These are phyloP conservation scores for Solenopsis invicta DNA, from an alignment of 1,140 invertebrate genomes.

Conservation along the genomic window DNA sequence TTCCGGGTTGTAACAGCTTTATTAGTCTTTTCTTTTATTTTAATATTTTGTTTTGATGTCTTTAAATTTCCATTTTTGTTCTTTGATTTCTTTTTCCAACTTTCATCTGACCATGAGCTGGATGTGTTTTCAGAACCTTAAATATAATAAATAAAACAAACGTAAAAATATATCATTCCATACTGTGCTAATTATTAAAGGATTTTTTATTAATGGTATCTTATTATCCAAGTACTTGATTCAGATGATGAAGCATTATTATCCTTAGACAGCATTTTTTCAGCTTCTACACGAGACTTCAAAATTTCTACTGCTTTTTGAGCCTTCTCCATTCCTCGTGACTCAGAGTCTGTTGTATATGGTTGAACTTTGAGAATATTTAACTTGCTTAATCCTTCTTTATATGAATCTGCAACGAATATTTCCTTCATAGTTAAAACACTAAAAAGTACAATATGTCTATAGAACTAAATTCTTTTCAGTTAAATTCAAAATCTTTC, in stretches of 20 bases:
- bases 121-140: not conserved
- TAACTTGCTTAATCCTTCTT: not conserved
- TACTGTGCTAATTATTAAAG: not conserved
- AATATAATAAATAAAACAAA: conserved; percentile 17
- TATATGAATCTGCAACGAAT: not conserved
- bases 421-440: not conserved
- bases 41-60: not conserved
- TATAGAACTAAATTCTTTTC: not conserved
- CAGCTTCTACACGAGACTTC: not conserved
- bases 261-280: not conserved
- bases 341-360: conserved; percentile 4
- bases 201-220: not conserved
- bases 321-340: not conserved
- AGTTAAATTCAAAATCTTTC: too few relatives aligned
- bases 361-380: not conserved
- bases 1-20: not conserved
- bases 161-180: not conserved
- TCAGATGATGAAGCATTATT: conserved; percentile 1
- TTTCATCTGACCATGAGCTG: not conserved
- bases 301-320: not conserved
- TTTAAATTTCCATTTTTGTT: too few relatives aligned
- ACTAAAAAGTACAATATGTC: not conserved
- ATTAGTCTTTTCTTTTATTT: not conserved
- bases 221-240: not conserved
- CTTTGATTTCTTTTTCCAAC: too few relatives aligned